A percentile compares a stretch with the other conserved stretches of the same genome.
phyloP scores from a whole-genome alignment of 2,797 vertebrate species.

The Gallinago nigripennis region DNA sequence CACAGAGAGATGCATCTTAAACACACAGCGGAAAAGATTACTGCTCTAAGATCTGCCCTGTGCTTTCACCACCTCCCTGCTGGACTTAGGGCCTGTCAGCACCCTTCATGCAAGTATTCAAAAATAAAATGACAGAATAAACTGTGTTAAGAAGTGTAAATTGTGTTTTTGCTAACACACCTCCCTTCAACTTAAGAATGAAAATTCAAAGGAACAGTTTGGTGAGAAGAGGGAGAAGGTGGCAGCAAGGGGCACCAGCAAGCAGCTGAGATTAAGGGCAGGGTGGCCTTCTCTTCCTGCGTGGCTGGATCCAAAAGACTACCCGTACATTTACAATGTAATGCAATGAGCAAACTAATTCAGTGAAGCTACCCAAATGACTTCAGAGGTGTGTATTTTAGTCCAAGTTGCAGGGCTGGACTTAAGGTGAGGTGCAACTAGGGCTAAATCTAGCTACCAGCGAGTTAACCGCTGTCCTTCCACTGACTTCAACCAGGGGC shows the following conservation, averaged over 20 bases:
- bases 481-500: neutral
- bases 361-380: neutral
- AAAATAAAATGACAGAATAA: neutral
- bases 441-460: neutral
- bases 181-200: neutral
- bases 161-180: neutral
- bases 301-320: neutral
- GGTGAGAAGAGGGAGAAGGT: neutral
- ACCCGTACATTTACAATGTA: neutral
- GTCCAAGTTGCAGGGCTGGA: neutral
- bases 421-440: neutral
- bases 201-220: neutral
- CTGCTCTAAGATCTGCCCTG: neutral
- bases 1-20: neutral
- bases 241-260: neutral
- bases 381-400: neutral
- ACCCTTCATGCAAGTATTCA: neutral
- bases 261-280: neutral
- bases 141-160: neutral
- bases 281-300: neutral
- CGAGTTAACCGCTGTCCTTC: neutral
- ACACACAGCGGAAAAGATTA: neutral
- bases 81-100: neutral
- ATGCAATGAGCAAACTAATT: neutral
- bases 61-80: neutral